These are phyloP conservation scores for Aporophyla lueneburgensis DNA, from an alignment of 2,888 invertebrate species.

Conservation along the genomic window DNA sequence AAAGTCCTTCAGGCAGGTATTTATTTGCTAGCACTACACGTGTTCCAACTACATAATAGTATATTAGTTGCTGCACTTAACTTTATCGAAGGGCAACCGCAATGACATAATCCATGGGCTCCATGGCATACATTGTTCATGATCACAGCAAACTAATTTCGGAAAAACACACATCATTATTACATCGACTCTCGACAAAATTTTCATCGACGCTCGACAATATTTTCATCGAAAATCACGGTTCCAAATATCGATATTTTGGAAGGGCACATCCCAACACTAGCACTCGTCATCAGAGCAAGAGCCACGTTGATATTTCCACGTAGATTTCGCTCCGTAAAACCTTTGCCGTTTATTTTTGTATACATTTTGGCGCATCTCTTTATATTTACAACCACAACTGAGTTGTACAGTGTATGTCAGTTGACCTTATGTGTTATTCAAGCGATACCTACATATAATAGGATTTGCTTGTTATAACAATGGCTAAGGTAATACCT, in stretches of 20 bases:
- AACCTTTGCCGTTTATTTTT: constrained; percentile 89
- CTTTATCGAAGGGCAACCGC: constrained; percentile 47
- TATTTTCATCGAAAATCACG: neutral
- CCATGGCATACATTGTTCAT: constrained; percentile 22
- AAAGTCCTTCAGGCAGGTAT: constrained; percentile 12
- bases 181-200: neutral
- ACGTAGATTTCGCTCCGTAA: constrained; percentile 90
- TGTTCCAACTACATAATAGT: constrained; percentile 33
- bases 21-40: constrained; percentile 21
- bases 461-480: constrained; percentile 49
- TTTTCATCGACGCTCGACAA: neutral
- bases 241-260: constrained; percentile 69
- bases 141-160: neutral
- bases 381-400: constrained; percentile 85
- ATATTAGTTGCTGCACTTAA: constrained; percentile 51
- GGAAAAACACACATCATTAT: neutral
- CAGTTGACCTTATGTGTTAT: constrained; percentile 68
- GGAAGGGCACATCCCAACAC: constrained; percentile 71
- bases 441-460: constrained; percentile 50
- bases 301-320: constrained; percentile 89
- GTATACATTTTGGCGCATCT: constrained; percentile 87
- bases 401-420: constrained; percentile 71
- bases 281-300: constrained; percentile 89
- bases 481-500: constrained; percentile 48
- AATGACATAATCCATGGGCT: constrained; percentile 42